A percentile compares a stretch with the other conserved stretches of the same genome.
Evolutionary conservation across 2,113 vertebrate genomes (phyloP).

Genomic region (Halcyon senegalensis): DNA sequence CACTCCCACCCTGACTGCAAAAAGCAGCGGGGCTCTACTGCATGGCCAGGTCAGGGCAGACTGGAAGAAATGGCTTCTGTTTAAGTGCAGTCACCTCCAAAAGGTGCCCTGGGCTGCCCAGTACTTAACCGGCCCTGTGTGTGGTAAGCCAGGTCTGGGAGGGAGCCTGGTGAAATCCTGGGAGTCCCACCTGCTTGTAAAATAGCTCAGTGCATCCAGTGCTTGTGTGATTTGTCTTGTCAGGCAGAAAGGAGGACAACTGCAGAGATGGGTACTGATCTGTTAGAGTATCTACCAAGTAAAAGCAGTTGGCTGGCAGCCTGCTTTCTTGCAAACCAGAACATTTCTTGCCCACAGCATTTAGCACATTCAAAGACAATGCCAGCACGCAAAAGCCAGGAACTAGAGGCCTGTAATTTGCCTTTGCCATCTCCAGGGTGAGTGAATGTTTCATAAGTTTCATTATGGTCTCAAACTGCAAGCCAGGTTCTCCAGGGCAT

Average conservation of each 20-base stretch:
- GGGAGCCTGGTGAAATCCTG: neutral
- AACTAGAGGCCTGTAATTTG: slow-evolving; percentile 17
- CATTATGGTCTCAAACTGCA: neutral
- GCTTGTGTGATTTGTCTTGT: neutral
- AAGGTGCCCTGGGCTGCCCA: neutral
- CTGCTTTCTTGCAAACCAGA: neutral
- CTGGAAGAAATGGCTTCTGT: neutral
- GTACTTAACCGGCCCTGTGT: neutral
- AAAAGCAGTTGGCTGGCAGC: neutral
- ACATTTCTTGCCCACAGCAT: neutral
- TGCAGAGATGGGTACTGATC: neutral
- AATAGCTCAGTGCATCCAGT: neutral
- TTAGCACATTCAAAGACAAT: neutral
- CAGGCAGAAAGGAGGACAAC: neutral
- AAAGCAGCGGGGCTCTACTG: neutral
- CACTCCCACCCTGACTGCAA: neutral
- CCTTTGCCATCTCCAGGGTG: neutral
- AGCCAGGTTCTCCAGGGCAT: slow-evolving; percentile 21
- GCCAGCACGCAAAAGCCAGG: neutral
- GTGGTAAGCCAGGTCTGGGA: neutral
- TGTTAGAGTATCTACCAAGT: neutral
- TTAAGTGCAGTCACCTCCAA: neutral
- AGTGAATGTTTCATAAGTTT: neutral
- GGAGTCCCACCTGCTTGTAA: neutral
- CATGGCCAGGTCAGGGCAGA: neutral